Conservation (phyloP, 2,797 vertebrate species). For the Clarias laeviceps region DNA sequence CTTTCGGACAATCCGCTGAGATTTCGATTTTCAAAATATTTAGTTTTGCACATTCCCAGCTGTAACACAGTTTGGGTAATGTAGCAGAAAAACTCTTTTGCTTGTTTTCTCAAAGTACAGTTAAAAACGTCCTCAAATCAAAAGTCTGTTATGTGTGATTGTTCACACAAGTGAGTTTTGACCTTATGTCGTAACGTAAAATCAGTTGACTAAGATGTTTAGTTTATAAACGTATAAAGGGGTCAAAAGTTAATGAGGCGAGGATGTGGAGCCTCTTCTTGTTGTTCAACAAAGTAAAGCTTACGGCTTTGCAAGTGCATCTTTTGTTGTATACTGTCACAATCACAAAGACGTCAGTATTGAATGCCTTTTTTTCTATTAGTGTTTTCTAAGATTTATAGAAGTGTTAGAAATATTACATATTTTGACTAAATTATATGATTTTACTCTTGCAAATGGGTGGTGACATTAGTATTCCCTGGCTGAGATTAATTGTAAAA, state of each 20-base stretch:
- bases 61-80: background rate
- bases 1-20: background rate
- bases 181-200: background rate
- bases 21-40: background rate
- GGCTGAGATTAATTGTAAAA: background rate
- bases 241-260: background rate
- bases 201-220: background rate
- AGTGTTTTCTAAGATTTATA: background rate
- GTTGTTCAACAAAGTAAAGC: background rate
- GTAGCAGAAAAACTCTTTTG: background rate
- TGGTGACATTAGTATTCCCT: background rate
- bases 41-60: conserved; percentile 5
- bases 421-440: background rate
- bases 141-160: background rate
- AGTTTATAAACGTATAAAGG: background rate
- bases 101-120: background rate
- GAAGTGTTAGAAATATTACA: background rate
- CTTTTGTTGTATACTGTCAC: background rate
- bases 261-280: background rate
- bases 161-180: background rate
- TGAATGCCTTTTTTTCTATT: background rate
- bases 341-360: background rate
- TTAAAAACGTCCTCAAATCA: background rate
- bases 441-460: background rate
- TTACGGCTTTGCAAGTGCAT: background rate